A percentile compares a stretch with the other conserved stretches of the same genome.
phyloP scores from a whole-genome alignment of 1,140 invertebrate species.

The Drosophila subpulchrella region DNA sequence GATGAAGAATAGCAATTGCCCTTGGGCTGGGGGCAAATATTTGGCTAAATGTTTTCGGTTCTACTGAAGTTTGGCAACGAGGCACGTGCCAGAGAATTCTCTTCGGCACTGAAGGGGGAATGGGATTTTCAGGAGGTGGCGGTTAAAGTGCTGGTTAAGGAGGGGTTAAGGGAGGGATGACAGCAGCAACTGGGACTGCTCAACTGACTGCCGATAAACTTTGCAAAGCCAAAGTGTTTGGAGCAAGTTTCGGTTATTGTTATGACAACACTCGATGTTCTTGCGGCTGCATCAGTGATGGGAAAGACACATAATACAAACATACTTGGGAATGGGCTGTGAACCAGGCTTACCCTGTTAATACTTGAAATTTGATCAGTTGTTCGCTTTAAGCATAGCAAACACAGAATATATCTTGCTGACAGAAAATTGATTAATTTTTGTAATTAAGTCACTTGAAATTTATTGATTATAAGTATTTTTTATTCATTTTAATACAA shows the following conservation, averaged over 20 bases:
- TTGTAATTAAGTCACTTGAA: too few species aligned
- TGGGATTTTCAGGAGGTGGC: too few species aligned
- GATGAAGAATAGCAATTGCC: conserved; percentile 3
- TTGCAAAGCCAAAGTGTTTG: conserved; percentile 53
- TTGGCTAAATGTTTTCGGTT: neutral
- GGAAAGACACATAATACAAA: neutral
- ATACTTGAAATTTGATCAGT: too few species aligned
- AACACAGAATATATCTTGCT: too few species aligned
- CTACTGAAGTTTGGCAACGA: conserved; percentile 10
- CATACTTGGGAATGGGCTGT: too few species aligned
- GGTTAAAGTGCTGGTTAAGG: neutral
- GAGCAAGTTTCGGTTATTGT: conserved; percentile 67
- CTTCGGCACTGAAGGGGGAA: too few species aligned
- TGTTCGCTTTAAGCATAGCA: too few species aligned
- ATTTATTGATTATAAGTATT: too few species aligned
- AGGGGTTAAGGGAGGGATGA: too few species aligned
- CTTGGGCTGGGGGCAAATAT: neutral
- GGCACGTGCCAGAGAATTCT: neutral
- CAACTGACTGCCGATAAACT: conserved; percentile 51
- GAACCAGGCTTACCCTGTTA: too few species aligned
- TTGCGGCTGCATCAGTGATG: conserved; percentile 4
- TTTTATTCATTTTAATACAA: too few species aligned
- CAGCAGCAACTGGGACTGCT: neutral
- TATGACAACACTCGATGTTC: conserved; percentile 51
- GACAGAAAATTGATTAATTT: too few species aligned